Percentiles rank a stretch among this genome's conserved stretches.
Conservation (phyloP, 92 coral and sea anemone species). For the Phenganax subtilis region DNA sequence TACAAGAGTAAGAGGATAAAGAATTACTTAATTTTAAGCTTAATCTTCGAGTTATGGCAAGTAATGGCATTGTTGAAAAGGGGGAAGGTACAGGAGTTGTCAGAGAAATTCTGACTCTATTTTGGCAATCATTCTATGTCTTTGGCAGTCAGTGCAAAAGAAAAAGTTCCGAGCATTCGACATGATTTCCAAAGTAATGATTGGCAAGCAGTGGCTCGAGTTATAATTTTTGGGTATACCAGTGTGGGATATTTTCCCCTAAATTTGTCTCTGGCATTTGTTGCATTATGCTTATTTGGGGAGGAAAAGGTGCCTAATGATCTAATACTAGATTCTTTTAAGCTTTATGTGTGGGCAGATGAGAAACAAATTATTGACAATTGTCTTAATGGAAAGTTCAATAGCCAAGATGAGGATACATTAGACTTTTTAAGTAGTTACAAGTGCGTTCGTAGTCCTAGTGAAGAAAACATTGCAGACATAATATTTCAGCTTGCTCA, state of each 20-base stretch:
- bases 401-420: slow-evolving; percentile 42
- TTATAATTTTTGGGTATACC: slow-evolving; percentile 33
- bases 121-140: slow-evolving; percentile 37
- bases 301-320: slow-evolving; percentile 31
- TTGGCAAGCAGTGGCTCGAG: slow-evolving; percentile 41
- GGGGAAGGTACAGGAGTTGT: slow-evolving; percentile 45
- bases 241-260: slow-evolving; percentile 37
- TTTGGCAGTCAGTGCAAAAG: slow-evolving; percentile 29
- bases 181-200: slow-evolving; percentile 41
- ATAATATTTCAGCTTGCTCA: slow-evolving; percentile 54
- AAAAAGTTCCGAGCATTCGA: slow-evolving; percentile 39
- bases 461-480: slow-evolving; percentile 35
- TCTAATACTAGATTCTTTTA: slow-evolving; percentile 33
- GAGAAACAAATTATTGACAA: slow-evolving; percentile 36
- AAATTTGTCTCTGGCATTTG: slow-evolving; percentile 18
- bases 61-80: slow-evolving; percentile 36
- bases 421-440: slow-evolving; percentile 43
- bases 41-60: slow-evolving; percentile 25
- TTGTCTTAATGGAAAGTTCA: slow-evolving; percentile 32
- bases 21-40: slow-evolving; percentile 23
- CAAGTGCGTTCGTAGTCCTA: slow-evolving; percentile 48
- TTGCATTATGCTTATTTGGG: slow-evolving; percentile 38
- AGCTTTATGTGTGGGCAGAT: slow-evolving; percentile 37
- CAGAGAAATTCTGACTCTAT: slow-evolving; percentile 28
- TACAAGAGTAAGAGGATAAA: slow-evolving; percentile 29